Percentiles rank a stretch among this genome's conserved stretches.
phyloP scores from a whole-genome alignment of 2,888 invertebrate genomes.

The Phengaris alcon region DNA sequence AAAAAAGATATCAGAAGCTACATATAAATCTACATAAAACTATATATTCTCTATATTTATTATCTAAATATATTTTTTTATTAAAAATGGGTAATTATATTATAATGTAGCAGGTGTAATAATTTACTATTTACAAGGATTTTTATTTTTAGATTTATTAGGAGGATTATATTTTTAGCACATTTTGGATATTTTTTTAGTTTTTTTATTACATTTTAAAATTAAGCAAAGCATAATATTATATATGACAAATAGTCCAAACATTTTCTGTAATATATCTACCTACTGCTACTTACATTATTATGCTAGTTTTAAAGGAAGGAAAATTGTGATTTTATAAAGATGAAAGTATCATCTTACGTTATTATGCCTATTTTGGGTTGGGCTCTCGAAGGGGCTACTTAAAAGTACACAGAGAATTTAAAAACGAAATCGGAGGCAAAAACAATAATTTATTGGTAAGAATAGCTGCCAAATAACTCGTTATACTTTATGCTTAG shows the following conservation, averaged over 20 bases:
- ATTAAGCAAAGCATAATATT: constrained; percentile 4
- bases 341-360: neutral
- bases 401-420: neutral
- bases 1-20: constrained; percentile 12
- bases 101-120: neutral
- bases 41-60: neutral
- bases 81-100: neutral
- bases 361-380: too few species aligned
- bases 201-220: neutral
- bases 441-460: constrained; percentile 14
- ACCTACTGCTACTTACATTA: neutral
- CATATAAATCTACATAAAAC: constrained; percentile 37
- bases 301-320: neutral
- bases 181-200: neutral
- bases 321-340: neutral
- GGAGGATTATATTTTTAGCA: neutral
- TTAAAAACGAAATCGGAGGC: neutral
- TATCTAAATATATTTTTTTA: neutral
- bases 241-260: neutral
- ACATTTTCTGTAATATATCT: constrained; percentile 1
- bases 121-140: constrained; percentile 15
- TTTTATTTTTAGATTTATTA: too few species aligned
- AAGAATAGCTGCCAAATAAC: constrained; percentile 12
- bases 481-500: neutral
- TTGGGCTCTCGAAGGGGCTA: neutral